phyloP scores from a whole-genome alignment of 2,888 invertebrate species.

The Temnothorax ravouxi region DNA sequence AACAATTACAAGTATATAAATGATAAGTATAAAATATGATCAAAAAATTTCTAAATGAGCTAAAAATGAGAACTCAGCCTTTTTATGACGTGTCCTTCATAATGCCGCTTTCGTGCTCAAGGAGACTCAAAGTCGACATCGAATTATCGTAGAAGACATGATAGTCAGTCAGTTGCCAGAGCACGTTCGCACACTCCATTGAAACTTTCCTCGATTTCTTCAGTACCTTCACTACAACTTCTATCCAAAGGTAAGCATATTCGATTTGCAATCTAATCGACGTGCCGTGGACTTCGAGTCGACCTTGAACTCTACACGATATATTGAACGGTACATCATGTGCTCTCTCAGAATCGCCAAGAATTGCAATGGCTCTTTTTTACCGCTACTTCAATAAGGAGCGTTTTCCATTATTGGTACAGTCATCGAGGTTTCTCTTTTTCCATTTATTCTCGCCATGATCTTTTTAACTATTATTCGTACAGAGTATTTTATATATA shows the following conservation, averaged over 20 bases:
- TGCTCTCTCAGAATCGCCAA: conserved; percentile 6
- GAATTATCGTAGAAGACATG: conserved; percentile 40
- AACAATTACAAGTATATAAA: too few species aligned
- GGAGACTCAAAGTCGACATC: conserved; percentile 30
- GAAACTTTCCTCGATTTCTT: conserved; percentile 52
- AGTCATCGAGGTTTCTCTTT: neutral
- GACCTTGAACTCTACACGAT: conserved; percentile 43
- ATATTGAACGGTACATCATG: conserved; percentile 1
- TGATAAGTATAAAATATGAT: neutral
- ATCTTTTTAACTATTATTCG: neutral
- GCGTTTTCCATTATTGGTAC: neutral
- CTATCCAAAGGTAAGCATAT: conserved; percentile 37
- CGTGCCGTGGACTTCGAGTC: conserved; percentile 12
- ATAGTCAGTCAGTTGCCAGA: conserved; percentile 39
- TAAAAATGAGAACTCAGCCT: neutral
- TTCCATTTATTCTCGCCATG: conserved; percentile 3
- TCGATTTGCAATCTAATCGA: conserved; percentile 52
- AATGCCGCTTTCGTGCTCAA: conserved; percentile 38
- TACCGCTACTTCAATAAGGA: neutral
- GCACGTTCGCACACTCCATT: conserved; percentile 30
- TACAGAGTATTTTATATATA: neutral
- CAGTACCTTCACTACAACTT: conserved; percentile 32
- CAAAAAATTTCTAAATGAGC: neutral
- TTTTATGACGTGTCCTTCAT: conserved; percentile 19
- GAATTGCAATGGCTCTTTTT: neutral